Evolutionary conservation across 2,797 vertebrate species (phyloP).

Genomic region (Pantherophis alleghaniensis): DNA sequence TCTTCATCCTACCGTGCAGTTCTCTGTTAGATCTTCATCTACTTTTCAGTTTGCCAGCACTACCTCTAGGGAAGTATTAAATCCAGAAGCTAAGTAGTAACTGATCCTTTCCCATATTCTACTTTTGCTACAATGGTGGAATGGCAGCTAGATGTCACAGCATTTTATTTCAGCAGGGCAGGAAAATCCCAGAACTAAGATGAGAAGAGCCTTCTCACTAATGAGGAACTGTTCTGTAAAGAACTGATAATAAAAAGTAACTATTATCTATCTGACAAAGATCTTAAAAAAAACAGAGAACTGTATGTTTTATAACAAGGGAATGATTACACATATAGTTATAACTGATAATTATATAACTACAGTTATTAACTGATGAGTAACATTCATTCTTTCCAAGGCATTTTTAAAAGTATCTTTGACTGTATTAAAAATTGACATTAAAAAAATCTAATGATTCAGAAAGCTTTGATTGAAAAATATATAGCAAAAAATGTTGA

Average conservation of each 20-base stretch:
- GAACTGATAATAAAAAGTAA: not conserved
- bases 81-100: not conserved
- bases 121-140: not conserved
- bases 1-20: not conserved
- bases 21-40: not conserved
- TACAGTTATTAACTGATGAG: not conserved
- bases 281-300: not conserved
- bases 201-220: not conserved
- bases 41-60: not conserved
- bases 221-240: not conserved
- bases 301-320: not conserved
- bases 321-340: not conserved
- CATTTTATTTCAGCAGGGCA: not conserved
- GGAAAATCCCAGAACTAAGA: not conserved
- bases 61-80: not conserved
- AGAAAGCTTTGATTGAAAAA: not conserved
- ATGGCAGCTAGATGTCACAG: not conserved
- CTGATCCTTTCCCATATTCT: not conserved
- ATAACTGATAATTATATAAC: not conserved
- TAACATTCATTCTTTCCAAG: not conserved
- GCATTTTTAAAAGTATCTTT: not conserved
- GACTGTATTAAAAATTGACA: not conserved
- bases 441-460: not conserved
- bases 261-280: not conserved
- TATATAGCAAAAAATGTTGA: not conserved